Evolutionary conservation across 2,888 invertebrate genomes (phyloP).

Genomic region (Caenorhabditis sp.): DNA sequence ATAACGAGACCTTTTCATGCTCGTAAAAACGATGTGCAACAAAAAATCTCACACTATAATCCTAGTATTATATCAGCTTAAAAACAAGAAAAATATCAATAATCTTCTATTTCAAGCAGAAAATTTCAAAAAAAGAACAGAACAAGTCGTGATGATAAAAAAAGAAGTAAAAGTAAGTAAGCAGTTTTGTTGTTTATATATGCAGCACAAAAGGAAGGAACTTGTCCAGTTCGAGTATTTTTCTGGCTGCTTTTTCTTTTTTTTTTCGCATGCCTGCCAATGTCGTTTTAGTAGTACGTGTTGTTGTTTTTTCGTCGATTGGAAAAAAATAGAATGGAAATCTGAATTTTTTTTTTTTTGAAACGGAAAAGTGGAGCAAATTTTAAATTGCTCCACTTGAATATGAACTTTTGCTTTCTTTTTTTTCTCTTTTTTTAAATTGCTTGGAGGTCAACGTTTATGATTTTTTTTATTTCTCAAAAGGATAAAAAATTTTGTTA

Average conservation of each 20-base stretch:
- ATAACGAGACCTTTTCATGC: too few relatives aligned
- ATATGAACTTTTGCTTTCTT: too few relatives aligned
- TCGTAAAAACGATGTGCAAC: too few relatives aligned
- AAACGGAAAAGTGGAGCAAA: neutral
- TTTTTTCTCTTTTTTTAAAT: too few relatives aligned
- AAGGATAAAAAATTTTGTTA: too few relatives aligned
- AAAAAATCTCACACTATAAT: too few relatives aligned
- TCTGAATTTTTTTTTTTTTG: too few relatives aligned
- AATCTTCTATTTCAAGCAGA: too few relatives aligned
- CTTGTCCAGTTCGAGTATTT: conserved; percentile 1
- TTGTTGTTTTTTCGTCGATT: neutral
- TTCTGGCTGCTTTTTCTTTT: conserved; percentile 7
- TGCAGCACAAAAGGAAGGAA: neutral
- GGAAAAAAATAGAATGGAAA: neutral
- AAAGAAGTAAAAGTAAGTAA: neutral
- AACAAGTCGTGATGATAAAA: neutral
- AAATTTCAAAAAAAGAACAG: neutral
- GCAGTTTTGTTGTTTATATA: neutral
- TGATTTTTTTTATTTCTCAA: too few relatives aligned
- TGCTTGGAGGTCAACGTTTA: too few relatives aligned
- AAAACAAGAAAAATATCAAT: neutral
- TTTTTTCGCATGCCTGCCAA: conserved; percentile 1
- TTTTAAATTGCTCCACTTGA: neutral
- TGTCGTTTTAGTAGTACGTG: conserved; percentile 2
- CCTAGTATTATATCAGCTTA: too few relatives aligned